Conservation (phyloP, 1,140 invertebrate genomes). For the Sesamia nonagrioides region DNA sequence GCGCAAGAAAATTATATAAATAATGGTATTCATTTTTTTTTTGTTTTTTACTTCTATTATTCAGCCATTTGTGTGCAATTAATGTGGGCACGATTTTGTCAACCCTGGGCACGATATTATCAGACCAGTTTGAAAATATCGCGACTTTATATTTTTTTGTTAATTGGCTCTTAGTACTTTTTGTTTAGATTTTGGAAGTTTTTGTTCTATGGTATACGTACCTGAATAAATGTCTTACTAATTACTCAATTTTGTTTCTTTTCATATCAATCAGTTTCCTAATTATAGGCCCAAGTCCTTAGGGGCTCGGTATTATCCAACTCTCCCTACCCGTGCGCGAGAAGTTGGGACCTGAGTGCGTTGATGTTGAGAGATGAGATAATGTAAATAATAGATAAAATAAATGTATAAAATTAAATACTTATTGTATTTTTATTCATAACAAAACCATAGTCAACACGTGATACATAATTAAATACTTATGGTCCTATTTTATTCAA, state of each 20-base stretch:
- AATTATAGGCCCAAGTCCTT: slow-evolving; percentile 7
- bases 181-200: slow-evolving; percentile 8
- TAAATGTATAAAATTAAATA: no score
- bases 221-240: slow-evolving; percentile 6
- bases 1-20: no score
- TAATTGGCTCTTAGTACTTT: not conserved
- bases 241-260: slow-evolving; percentile 17
- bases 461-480: no score
- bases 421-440: no score
- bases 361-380: no score
- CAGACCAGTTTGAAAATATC: slow-evolving; percentile 19
- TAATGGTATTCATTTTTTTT: no score
- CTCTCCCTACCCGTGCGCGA: no score
- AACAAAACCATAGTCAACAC: no score
- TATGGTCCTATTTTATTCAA: no score
- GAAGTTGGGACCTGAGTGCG: no score
- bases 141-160: not conserved
- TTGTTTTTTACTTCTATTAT: not conserved
- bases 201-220: slow-evolving; percentile 9
- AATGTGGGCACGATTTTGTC: slow-evolving; percentile 17
- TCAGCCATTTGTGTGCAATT: not conserved
- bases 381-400: no score
- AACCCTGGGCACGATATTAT: slow-evolving; percentile 19
- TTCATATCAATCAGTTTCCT: slow-evolving; percentile 6
- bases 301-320: slow-evolving; percentile 18